Evolutionary conservation across 1,140 invertebrate genomes (phyloP).

Genomic region (Hycleus phaleratus): DNA sequence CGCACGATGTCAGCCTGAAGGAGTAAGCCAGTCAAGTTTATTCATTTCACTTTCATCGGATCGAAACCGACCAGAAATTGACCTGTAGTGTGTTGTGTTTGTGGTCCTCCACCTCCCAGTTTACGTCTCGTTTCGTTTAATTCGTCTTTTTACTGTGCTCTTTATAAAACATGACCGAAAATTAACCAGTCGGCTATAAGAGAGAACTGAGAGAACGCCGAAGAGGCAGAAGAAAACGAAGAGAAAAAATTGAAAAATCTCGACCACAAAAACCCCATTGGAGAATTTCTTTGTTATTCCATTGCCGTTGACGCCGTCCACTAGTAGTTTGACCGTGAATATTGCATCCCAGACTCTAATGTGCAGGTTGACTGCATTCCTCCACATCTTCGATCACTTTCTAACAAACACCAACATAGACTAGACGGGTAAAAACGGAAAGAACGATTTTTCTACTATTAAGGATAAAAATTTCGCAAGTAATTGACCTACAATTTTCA

Average conservation of each 20-base stretch:
- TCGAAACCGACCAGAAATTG: neutral
- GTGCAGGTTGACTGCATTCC: slow-evolving; percentile 23
- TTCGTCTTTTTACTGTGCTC: neutral
- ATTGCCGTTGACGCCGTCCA: slow-evolving; percentile 12
- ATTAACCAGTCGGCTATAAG: neutral
- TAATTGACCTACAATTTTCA: slow-evolving; percentile 15
- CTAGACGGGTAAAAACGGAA: neutral
- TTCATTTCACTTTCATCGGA: slow-evolving; percentile 38
- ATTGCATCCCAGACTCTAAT: slow-evolving; percentile 5
- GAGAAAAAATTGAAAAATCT: neutral
- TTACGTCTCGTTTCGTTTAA: neutral
- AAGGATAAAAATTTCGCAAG: slow-evolving; percentile 14
- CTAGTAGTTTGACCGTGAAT: slow-evolving; percentile 2
- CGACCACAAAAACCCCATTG: slow-evolving; percentile 4
- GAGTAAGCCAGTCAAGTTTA: slow-evolving; percentile 29
- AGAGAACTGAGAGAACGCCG: too few species aligned
- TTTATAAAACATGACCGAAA: neutral
- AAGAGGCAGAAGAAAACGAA: neutral
- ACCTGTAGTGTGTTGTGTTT: neutral
- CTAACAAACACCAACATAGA: slow-evolving; percentile 3
- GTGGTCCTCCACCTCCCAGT: neutral
- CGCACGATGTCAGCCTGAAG: slow-evolving; percentile 22
- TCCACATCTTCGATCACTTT: slow-evolving; percentile 11
- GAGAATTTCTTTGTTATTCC: neutral
- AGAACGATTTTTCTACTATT: neutral